Conservation (phyloP, 2,888 invertebrate genomes). For the Ormia ochracea region DNA sequence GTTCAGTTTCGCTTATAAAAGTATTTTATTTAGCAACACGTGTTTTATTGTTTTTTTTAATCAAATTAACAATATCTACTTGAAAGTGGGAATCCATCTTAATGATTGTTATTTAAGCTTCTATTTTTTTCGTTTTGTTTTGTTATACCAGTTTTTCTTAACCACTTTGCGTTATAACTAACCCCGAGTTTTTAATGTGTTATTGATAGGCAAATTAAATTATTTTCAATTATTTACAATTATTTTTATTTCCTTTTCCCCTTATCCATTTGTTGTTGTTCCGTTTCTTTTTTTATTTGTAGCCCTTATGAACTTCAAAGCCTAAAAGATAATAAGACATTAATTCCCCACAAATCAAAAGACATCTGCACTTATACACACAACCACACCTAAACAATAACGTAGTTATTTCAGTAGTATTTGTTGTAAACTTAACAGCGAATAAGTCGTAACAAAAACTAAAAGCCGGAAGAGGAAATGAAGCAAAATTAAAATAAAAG, state of each 20-base stretch:
- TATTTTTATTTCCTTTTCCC: not conserved
- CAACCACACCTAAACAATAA: not conserved
- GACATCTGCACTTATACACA: not conserved
- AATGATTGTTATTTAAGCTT: not conserved
- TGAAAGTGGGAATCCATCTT: not conserved
- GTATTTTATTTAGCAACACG: constrained; percentile 30
- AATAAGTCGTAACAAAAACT: not conserved
- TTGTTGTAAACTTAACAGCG: not conserved
- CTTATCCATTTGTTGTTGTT: not conserved
- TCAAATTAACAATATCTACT: constrained; percentile 13
- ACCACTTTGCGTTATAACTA: not conserved
- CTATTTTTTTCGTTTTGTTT: not conserved
- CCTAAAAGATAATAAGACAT: constrained; percentile 41
- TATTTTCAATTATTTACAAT: not conserved
- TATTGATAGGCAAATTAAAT: constrained; percentile 6
- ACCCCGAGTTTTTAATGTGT: not conserved
- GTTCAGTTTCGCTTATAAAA: not conserved
- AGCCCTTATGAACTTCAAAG: constrained; percentile 42
- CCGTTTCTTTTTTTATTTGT: constrained; percentile 38
- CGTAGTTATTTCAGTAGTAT: not conserved
- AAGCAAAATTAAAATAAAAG: not conserved
- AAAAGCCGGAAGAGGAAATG: not conserved
- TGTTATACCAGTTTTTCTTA: not conserved
- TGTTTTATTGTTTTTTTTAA: constrained; percentile 55
- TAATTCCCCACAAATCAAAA: constrained; percentile 1